Base-by-base conservation (phyloP, 2,113 vertebrate species). In the Gasterosteus aculeatus region DNA sequence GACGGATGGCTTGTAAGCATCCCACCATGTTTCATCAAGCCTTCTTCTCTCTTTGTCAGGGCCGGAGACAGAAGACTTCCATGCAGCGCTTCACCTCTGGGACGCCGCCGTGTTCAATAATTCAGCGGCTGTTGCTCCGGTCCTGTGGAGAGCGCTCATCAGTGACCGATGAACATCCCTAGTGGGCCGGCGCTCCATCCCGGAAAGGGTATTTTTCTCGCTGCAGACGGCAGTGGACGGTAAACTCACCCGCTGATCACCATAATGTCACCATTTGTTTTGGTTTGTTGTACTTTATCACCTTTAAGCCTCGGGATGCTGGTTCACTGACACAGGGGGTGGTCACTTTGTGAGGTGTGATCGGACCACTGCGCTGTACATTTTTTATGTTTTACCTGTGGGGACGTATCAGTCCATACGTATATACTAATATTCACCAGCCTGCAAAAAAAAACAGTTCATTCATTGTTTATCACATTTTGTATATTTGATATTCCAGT, bases 1-100 rank as follows among this genome's bases (percentile, higher is more conserved):
- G 92, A 93, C 85, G 81, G 86, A 92, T 91, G 64, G 75, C 85
- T 87, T 84, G 89, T 85, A 85, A 89, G 88, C 86, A 77, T 84
- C 82, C 79, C 87, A 75, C 83, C 85, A 82, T 88, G 90, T 91
- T 91, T 89, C 90, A 89, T 89, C 86, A 81, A 83, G 75, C 7
- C 73, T 0, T 69, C 83, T 4, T 54, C 1, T 88, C 65, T 75
- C 88, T 85, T 86, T 90, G 87, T 90, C 88, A 85, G 79, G 60
- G 38, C 60, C 7, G 72, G 68, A 90, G 88, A 91, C 82, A 65
- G 88, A 90, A 86, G 86, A 89, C 88, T 88, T 89, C 83, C 91
- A 88, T 44, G 79, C 42, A 1, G 85, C 44, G 58, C 46, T 77
- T 69, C 86, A 89, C 86, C 85, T 89, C 64, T 80, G 86, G 87